Evolutionary conservation across 2,113 vertebrate species (phyloP), one percentile per base, ranked within the genome.

Genomic region (Embiotoca jacksoni): DNA sequence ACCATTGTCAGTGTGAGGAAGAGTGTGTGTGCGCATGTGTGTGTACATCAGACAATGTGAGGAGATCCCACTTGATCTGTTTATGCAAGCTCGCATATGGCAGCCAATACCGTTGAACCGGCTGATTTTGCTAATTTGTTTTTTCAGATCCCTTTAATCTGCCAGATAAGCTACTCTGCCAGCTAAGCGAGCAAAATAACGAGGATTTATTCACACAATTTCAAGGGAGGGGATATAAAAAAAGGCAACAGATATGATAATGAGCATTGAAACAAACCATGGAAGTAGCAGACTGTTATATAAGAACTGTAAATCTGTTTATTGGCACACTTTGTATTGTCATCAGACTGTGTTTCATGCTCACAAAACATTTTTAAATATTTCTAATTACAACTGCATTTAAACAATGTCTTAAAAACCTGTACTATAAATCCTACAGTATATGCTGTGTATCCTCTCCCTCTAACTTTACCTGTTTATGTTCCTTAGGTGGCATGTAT

Each of bases 401-500:
- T 6, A 31, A 23, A n/a, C 2, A 33, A 33, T 6, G 13, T 49
- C 52, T 47, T 7, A 1, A 23, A 6, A 59, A 47, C 23, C 39
- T 50, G 33, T 7, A 30, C 23, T 23, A 23, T 1, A 37, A 13
- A n/a, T 6, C 2, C 14, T 46, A 13, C 11, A 23, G 37, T 39
- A 4, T 33, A 11, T 41, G 10, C 11, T 23, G 35, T 50, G 44
- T 11, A 23, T 33, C 16, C 5, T 36, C 36, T n/a, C 33, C 49
- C 2, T 9, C n/a, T 65, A 30, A 65, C 32, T 6, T 15, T 52
- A 7, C 16, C 8, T 75, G 10, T 72, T n/a, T 60, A 3, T 30
- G 5, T 78, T 15, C n/a, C 56, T 37, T 81, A 99, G 98, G 98
- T 99, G 70, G 98, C 98, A 16, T 99, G 97, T 65, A 99, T 99